Conservation (phyloP, 2,113 vertebrate genomes). For the Pterocles gutturalis region DNA sequence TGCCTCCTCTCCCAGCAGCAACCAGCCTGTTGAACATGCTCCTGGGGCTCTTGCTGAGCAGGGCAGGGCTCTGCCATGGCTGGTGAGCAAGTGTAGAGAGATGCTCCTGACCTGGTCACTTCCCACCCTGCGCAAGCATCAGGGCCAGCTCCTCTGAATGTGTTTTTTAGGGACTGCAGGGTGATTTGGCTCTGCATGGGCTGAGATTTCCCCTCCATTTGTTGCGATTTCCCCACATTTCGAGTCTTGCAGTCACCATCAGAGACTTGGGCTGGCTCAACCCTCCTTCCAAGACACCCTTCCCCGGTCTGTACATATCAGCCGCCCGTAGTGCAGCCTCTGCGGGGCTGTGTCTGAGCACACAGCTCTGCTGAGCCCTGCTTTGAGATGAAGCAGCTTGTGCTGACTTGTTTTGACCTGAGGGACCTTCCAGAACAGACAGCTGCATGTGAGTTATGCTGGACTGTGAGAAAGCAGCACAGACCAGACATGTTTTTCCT, state of each 20-base stretch:
- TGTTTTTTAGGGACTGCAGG: not conserved
- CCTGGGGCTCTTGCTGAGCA: not conserved
- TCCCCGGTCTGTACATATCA: rapidly evolving
- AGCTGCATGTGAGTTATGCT: not conserved
- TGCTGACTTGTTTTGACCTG: not conserved
- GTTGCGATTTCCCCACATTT: not conserved
- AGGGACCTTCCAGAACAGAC: not conserved
- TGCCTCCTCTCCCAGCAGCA: not conserved
- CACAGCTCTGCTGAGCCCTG: not conserved
- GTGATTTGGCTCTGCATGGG: not conserved
- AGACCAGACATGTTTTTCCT: not conserved
- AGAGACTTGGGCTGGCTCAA: not conserved
- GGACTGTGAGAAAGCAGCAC: not conserved
- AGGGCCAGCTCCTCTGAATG: not conserved
- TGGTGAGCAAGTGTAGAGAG: not conserved
- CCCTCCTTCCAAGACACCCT: not conserved
- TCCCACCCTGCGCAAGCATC: too few species aligned
- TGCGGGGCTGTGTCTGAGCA: not conserved
- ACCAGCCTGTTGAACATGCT: rapidly evolving
- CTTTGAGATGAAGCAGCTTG: not conserved
- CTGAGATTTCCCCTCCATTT: not conserved
- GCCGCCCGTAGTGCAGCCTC: rapidly evolving
- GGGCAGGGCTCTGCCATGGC: not conserved
- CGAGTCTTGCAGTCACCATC: not conserved
- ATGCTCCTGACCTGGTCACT: too few species aligned